phyloP scores from a whole-genome alignment of 2,888 invertebrate genomes.

The Hipparchia sbordonii region DNA sequence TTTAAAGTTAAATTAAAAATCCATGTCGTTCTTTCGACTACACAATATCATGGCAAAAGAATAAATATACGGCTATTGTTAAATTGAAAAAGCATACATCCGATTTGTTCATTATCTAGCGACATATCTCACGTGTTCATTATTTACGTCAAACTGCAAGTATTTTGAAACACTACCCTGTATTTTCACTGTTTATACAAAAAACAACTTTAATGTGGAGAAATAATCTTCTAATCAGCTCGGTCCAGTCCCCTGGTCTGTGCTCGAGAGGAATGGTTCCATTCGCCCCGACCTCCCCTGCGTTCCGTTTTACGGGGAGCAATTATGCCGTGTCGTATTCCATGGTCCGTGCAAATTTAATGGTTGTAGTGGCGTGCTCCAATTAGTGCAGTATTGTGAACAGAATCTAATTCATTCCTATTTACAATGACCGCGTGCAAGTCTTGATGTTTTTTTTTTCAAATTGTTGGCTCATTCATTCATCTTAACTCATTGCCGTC shows the following conservation, averaged over 20 bases:
- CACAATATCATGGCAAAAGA: too few relatives aligned
- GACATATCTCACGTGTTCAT: slow-evolving; percentile 45
- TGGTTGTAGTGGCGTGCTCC: slow-evolving; percentile 46
- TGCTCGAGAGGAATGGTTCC: slow-evolving; percentile 58
- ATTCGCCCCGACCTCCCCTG: slow-evolving; percentile 57
- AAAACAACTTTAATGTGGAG: slow-evolving; percentile 18
- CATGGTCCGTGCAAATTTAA: slow-evolving; percentile 66
- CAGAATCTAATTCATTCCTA: slow-evolving; percentile 11
- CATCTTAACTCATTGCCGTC: too few relatives aligned
- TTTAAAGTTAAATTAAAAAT: too few relatives aligned
- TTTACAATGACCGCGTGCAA: background rate
- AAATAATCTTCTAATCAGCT: slow-evolving; percentile 29
- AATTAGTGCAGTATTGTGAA: slow-evolving; percentile 40
- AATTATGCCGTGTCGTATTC: slow-evolving; percentile 62
- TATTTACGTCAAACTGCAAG: slow-evolving; percentile 66
- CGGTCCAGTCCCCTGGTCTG: background rate
- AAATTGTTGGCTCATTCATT: background rate
- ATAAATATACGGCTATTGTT: too few relatives aligned
- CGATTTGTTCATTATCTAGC: background rate
- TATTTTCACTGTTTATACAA: background rate
- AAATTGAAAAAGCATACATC: background rate
- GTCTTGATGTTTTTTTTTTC: too few relatives aligned
- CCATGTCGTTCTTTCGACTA: too few relatives aligned
- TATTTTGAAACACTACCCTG: slow-evolving; percentile 48
- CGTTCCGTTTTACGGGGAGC: slow-evolving; percentile 42